phyloP scores from a whole-genome alignment of 2,797 vertebrate genomes.

The Monodelphis domestica region DNA sequence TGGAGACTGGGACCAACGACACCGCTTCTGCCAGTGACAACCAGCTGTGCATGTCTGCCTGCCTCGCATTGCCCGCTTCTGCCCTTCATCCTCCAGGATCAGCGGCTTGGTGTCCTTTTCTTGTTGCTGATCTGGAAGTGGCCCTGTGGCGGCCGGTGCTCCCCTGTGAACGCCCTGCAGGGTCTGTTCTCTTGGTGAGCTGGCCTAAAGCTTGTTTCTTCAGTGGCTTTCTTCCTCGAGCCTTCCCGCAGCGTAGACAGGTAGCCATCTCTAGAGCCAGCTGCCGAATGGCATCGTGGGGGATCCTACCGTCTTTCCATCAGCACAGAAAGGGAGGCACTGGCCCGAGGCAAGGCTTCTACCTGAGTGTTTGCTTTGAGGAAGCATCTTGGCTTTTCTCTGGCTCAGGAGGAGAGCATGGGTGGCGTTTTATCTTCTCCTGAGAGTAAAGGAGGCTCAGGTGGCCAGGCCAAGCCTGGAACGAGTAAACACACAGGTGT shows the following conservation, averaged over 20 bases:
- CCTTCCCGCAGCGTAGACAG: not conserved
- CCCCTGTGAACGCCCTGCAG: not conserved
- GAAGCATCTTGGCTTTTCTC: not conserved
- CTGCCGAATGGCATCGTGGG: too few species aligned
- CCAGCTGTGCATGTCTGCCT: not conserved
- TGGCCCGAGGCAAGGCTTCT: too few species aligned
- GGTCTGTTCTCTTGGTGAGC: not conserved
- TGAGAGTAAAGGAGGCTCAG: not conserved
- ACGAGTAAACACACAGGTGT: not conserved
- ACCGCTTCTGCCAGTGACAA: not conserved
- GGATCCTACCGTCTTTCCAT: not conserved
- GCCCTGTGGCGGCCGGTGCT: not conserved
- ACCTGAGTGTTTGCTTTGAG: not conserved
- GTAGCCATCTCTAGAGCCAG: not conserved
- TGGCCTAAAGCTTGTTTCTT: not conserved
- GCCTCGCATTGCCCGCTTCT: not conserved
- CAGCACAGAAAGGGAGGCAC: not conserved
- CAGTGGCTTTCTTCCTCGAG: too few species aligned
- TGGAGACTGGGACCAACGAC: not conserved
- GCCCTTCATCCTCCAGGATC: not conserved
- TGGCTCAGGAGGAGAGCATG: not conserved
- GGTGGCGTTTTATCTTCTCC: not conserved
- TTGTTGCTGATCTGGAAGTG: not conserved
- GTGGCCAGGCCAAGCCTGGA: too few species aligned
- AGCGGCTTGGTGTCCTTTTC: rapidly evolving